These are phyloP conservation scores for Drosophila kanekoi DNA, from an alignment of 2,888 invertebrate species.

Conservation along the genomic window DNA sequence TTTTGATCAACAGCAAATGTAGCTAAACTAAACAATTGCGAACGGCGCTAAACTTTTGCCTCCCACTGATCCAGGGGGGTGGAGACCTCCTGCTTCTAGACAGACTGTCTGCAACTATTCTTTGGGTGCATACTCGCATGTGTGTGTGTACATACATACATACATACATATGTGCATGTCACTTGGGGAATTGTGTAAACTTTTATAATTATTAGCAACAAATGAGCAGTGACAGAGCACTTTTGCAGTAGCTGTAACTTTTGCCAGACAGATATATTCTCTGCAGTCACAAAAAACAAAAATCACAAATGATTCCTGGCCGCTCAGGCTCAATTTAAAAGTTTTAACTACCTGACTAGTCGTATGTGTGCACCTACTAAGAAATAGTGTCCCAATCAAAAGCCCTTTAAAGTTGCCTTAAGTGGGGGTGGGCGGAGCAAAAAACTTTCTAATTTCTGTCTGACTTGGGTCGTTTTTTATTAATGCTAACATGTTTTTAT, in stretches of 20 bases:
- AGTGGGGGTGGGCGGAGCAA: neutral
- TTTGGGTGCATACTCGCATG: constrained; percentile 27
- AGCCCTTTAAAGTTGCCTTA: constrained; percentile 37
- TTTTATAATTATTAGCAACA: constrained; percentile 81
- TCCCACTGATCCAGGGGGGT: neutral
- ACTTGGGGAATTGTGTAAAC: constrained; percentile 70
- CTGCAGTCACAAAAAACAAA: constrained; percentile 19
- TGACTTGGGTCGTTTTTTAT: neutral
- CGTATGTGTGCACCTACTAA: constrained; percentile 27
- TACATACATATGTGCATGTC: constrained; percentile 41
- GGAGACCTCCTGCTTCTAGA: constrained; percentile 1
- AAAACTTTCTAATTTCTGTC: constrained; percentile 39
- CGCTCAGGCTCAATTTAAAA: constrained; percentile 71
- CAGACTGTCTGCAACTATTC: constrained; percentile 45
- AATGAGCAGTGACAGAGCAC: constrained; percentile 80
- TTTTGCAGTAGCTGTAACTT: constrained; percentile 65
- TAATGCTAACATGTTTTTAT: constrained; percentile 8
- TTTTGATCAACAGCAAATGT: constrained; percentile 62
- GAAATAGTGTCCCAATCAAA: constrained; percentile 61
- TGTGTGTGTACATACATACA: constrained; percentile 10
- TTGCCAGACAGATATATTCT: constrained; percentile 35
- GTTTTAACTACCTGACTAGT: constrained; percentile 75
- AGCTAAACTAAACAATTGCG: constrained; percentile 66
- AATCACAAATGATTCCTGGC: constrained; percentile 69
- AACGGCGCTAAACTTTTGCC: constrained; percentile 55